Base-by-base conservation (phyloP, 2,113 vertebrate species). In the Tenebrosternarchus preto region DNA sequence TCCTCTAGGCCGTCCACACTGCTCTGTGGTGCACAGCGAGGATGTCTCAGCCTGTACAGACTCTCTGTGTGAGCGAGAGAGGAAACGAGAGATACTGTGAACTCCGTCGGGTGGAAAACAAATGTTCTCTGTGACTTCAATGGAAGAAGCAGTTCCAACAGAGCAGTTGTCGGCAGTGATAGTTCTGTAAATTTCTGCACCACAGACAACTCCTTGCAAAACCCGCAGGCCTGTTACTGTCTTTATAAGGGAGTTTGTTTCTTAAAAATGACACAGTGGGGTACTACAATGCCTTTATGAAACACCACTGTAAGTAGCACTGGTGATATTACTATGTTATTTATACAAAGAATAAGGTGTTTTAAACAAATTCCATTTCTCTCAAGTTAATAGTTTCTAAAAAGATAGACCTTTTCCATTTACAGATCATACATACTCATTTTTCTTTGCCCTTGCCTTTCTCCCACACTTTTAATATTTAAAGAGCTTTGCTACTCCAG, bases 1-100 rank as follows among this genome's bases (percentile, higher is more conserved):
- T 95, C 94, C 64, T 95, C 95, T 0, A 92, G 92, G 57, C 94
- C 92, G 89, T 96, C 95, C 22, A 95, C 86, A 85, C 95, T 96
- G 78, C 92, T 91, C 85, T 95, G 95, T 1, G 93, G 86, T 0
- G 93, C 92, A 66, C 93, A 91, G 55, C 79, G 92, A 77, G 93
- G 93, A 70, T 94, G 94, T 76, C 91, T 92, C 82, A 92, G 83
- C 79, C 92, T 88, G 79, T 92, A 95, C 46, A 95, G 82, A 53
- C 94, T 86, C 70, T 88, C 87, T 88, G 81, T 56, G 17, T 55
- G 33, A 60, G 59, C n/a, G n/a, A 57, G 43, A 71, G 22, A 70
- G 19, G 16, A 36, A 78, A 20, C 66, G 43, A 56, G 60, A 73
- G 27, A 27, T 17, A 31, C 31, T 59, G 46, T 43, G 36, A 82